These are phyloP conservation scores for Erythrocebus patas DNA, from an alignment of 2,113 vertebrate species.

Conservation along the genomic window DNA sequence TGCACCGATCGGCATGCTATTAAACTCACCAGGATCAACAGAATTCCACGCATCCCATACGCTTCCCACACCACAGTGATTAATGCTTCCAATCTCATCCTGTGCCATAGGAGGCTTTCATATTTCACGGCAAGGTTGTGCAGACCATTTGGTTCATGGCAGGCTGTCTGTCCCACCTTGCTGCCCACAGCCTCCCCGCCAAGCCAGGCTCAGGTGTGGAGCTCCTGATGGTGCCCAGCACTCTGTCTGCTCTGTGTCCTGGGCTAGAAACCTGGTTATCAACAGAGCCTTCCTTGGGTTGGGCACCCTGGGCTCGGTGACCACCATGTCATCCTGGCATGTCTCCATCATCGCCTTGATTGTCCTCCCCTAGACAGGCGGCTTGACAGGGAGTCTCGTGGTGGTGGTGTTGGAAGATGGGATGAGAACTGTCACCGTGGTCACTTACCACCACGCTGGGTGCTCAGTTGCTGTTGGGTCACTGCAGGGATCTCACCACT, in stretches of 20 bases:
- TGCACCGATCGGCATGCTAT: rapidly evolving
- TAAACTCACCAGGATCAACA: rapidly evolving
- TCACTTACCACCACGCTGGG: rapidly evolving
- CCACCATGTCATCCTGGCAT: neutral
- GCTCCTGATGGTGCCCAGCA: neutral
- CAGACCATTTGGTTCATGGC: rapidly evolving
- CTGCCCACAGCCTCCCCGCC: too few species aligned
- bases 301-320: neutral
- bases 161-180: neutral
- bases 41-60: rapidly evolving
- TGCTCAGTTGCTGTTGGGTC: rapidly evolving
- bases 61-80: rapidly evolving
- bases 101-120: neutral
- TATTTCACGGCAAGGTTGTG: neutral
- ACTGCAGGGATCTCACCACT: rapidly evolving
- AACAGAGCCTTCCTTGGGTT: neutral
- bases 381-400: neutral
- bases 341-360: neutral
- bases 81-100: neutral
- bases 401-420: too few species aligned
- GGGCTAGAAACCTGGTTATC: neutral
- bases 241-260: neutral
- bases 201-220: neutral
- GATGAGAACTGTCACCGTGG: neutral
- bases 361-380: rapidly evolving